These are phyloP conservation scores for Etheostoma spectabile DNA, from an alignment of 2,113 vertebrate genomes.

Conservation along the genomic window DNA sequence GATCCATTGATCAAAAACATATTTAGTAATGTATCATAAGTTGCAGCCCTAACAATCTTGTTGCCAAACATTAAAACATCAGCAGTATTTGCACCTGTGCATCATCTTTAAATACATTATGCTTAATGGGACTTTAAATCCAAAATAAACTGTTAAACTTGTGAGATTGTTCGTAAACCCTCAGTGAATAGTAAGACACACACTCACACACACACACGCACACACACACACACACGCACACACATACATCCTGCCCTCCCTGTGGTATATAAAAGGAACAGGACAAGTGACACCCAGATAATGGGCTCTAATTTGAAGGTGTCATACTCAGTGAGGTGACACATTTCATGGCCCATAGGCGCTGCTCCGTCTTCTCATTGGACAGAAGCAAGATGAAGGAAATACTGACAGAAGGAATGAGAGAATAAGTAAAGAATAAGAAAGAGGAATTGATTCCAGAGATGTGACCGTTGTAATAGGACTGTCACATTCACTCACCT, in stretches of 20 bases:
- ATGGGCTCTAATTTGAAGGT: conserved; percentile 88
- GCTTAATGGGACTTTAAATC: conserved; percentile 8
- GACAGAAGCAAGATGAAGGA: conserved; percentile 22
- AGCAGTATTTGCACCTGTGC: background rate
- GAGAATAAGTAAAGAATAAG: conserved; percentile 38
- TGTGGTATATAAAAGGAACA: conserved; percentile 78
- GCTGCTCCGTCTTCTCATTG: conserved; percentile 51
- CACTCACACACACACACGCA: conserved; percentile 25
- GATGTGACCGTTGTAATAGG: conserved; percentile 84
- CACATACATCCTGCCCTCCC: conserved; percentile 66
- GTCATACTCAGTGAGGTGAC: conserved; percentile 85
- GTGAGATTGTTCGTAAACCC: background rate
- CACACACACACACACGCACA: conserved; percentile 32
- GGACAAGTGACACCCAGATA: conserved; percentile 87
- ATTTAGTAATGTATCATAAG: background rate
- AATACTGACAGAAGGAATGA: conserved; percentile 28
- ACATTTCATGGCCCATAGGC: conserved; percentile 74
- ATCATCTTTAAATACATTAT: background rate
- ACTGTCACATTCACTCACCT: conserved; percentile 81
- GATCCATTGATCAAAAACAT: background rate
- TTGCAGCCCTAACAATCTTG: background rate
- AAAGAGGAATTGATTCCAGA: conserved; percentile 87
- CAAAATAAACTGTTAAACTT: conserved; percentile 13
- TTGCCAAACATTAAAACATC: background rate
- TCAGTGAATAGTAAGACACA: background rate